Evolutionary conservation across 2,113 vertebrate species (phyloP).

Genomic region (Oxyruncus cristatus): DNA sequence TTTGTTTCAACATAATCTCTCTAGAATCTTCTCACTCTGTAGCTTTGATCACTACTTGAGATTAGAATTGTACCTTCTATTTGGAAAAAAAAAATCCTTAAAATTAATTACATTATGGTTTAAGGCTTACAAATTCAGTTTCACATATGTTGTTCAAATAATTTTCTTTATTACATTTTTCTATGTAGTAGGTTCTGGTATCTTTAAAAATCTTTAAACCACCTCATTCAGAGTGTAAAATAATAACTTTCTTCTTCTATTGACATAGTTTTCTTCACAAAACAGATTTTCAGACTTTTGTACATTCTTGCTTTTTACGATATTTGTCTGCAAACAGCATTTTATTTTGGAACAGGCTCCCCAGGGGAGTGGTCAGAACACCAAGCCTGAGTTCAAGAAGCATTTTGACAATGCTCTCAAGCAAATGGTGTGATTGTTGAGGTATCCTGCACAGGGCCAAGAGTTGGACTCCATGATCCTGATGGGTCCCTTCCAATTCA

Average conservation of each 20-base stretch:
- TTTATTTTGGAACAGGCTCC: background rate
- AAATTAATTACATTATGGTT: background rate
- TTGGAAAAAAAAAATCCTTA: background rate
- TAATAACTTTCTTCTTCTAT: background rate
- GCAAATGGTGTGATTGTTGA: background rate
- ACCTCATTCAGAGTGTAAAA: background rate
- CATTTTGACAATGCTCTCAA: background rate
- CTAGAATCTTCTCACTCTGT: background rate
- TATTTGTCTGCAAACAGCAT: background rate
- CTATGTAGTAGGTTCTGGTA: background rate
- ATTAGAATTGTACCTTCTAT: background rate
- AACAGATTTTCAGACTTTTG: background rate
- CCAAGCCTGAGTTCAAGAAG: background rate
- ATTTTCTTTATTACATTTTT: background rate
- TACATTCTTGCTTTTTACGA: background rate
- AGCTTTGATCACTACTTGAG: background rate
- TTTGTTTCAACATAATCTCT: background rate
- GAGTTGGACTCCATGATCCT: rapidly evolving
- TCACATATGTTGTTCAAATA: background rate
- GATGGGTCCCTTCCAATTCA: background rate
- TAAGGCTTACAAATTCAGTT: background rate
- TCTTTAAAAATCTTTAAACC: background rate
- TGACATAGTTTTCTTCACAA: background rate
- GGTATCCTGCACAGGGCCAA: background rate
- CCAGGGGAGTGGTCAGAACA: background rate